Conservation (phyloP, 2,113 vertebrate genomes). For the Saguinus imperator region DNA sequence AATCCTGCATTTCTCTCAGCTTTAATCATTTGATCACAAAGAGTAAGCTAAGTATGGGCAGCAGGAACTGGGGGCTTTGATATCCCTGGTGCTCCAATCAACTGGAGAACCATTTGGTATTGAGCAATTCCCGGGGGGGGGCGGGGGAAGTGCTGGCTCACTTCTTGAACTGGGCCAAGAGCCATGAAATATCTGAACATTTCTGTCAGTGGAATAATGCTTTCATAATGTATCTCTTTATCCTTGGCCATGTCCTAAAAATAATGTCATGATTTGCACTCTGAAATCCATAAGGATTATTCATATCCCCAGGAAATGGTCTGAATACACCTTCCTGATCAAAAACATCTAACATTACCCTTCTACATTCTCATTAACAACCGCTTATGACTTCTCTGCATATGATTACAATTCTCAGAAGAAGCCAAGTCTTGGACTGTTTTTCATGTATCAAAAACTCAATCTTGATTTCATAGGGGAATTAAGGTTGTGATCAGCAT, state of each 20-base stretch:
- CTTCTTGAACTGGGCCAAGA: background rate
- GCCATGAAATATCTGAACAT: slow-evolving; percentile 57
- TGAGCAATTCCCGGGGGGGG: background rate
- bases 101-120: background rate
- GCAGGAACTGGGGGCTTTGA: background rate
- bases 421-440: background rate
- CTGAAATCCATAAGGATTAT: slow-evolving; percentile 69
- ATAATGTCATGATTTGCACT: slow-evolving; percentile 51
- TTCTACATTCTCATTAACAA: slow-evolving; percentile 60
- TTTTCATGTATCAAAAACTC: slow-evolving; percentile 56
- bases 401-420: slow-evolving; percentile 31
- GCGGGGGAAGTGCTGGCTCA: background rate
- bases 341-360: slow-evolving; percentile 62
- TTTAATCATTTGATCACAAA: background rate
- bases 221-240: slow-evolving; percentile 31
- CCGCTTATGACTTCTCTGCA: slow-evolving; percentile 37
- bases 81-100: background rate
- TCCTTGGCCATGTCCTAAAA: slow-evolving; percentile 53
- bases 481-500: background rate
- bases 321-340: slow-evolving; percentile 52
- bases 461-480: slow-evolving; percentile 18
- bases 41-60: background rate
- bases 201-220: slow-evolving; percentile 72
- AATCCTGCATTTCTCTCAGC: background rate
- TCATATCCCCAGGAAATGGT: slow-evolving; percentile 62